Conservation (phyloP, 2,797 vertebrate genomes). For the Poeciliopsis infans region DNA sequence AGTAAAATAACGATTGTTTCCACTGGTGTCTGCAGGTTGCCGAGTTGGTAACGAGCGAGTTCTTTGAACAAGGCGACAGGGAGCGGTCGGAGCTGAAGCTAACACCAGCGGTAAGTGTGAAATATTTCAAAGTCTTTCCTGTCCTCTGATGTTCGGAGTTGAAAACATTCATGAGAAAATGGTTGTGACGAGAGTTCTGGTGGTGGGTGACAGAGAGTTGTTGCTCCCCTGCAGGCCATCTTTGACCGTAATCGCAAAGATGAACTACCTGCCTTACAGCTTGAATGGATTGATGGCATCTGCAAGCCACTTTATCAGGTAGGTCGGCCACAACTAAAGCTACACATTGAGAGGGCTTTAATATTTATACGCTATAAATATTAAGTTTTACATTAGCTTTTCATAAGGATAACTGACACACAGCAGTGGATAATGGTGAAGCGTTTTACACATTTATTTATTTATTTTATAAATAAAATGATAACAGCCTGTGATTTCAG, state of each 20-base stretch:
- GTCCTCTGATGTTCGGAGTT: not conserved
- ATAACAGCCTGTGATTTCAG: not conserved
- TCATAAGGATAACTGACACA: not conserved
- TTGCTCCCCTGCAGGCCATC: constrained; percentile 78
- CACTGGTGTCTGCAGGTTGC: constrained; percentile 75
- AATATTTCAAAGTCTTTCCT: constrained; percentile 10
- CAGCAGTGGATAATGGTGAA: not conserved
- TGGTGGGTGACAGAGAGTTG: constrained; percentile 14
- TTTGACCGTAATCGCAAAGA: constrained; percentile 88
- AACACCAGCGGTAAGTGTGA: constrained; percentile 78
- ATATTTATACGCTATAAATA: not conserved
- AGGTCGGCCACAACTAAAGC: not conserved
- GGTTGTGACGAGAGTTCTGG: constrained; percentile 5
- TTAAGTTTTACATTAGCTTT: not conserved
- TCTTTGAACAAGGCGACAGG: constrained; percentile 86
- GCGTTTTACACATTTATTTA: not conserved
- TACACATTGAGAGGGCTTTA: not conserved
- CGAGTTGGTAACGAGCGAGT: constrained; percentile 86
- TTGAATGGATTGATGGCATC: constrained; percentile 84
- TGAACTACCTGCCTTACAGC: constrained; percentile 80
- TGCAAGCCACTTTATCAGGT: constrained; percentile 82
- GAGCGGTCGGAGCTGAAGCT: constrained; percentile 84
- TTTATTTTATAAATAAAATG: not conserved
- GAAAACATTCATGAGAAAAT: not conserved
- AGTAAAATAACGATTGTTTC: constrained; percentile 18